A percentile compares a stretch with the other conserved stretches of the same genome.
These are phyloP conservation scores for Acronicta alni DNA, from an alignment of 2,888 invertebrate genomes.

Conservation along the genomic window DNA sequence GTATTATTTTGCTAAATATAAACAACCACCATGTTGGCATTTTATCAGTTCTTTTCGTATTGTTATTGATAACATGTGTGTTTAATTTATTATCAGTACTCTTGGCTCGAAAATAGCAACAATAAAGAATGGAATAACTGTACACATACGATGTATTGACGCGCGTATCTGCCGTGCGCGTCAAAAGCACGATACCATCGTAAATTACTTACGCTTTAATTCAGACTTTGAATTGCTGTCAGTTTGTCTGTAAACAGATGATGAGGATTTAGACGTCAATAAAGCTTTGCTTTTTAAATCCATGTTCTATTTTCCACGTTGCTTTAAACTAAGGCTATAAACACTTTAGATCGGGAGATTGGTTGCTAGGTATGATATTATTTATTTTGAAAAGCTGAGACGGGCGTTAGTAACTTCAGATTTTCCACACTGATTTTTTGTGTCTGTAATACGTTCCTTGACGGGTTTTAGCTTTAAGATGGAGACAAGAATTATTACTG, in stretches of 20 bases:
- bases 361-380: background rate
- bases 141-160: conserved; percentile 33
- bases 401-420: background rate
- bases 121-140: conserved; percentile 22
- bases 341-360: conserved; percentile 11
- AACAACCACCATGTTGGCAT: background rate
- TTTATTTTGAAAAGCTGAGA: background rate
- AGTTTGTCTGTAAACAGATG: conserved; percentile 30
- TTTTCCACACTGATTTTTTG: background rate
- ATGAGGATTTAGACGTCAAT: conserved; percentile 33
- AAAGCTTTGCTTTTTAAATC: conserved; percentile 13
- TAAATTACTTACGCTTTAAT: conserved; percentile 31
- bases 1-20: too few relatives aligned
- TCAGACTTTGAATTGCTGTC: conserved; percentile 37
- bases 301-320: conserved; percentile 14
- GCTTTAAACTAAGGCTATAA: conserved; percentile 16
- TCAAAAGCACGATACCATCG: conserved; percentile 29
- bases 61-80: conserved; percentile 19
- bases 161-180: conserved; percentile 30
- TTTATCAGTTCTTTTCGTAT: conserved; percentile 1
- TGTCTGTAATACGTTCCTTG: too few relatives aligned
- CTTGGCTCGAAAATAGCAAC: conserved; percentile 29
- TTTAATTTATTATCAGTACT: conserved; percentile 4
- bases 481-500: too few relatives aligned
- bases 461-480: too few relatives aligned